phyloP scores from a whole-genome alignment of 1,140 invertebrate genomes.

The Meteorus sp. region DNA sequence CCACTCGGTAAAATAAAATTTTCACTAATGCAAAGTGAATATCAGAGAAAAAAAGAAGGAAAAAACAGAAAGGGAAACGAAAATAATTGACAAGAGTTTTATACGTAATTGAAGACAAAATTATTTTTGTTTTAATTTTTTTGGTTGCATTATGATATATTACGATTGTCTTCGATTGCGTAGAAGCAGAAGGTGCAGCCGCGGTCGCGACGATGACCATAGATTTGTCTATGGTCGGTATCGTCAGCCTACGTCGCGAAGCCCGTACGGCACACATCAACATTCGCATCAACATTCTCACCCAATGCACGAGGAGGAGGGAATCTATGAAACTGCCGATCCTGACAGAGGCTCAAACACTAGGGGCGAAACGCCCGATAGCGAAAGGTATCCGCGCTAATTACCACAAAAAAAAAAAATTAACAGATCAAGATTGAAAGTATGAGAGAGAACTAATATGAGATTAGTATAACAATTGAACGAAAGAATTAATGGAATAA shows the following conservation, averaged over 20 bases:
- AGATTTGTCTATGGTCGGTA: slow-evolving; percentile 81
- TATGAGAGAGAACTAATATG: background rate
- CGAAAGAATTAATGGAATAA: too few relatives aligned
- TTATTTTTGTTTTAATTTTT: too few relatives aligned
- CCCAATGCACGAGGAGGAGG: slow-evolving; percentile 76
- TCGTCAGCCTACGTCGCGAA: slow-evolving; percentile 71
- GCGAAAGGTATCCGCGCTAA: slow-evolving; percentile 72
- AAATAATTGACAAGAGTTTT: slow-evolving; percentile 22
- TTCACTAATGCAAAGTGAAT: background rate
- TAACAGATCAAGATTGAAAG: too few relatives aligned
- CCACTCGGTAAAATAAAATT: slow-evolving; percentile 12
- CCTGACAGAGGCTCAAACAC: slow-evolving; percentile 66
- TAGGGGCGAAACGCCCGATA: slow-evolving; percentile 76
- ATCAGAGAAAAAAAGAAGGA: slow-evolving; percentile 1
- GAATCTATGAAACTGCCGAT: slow-evolving; percentile 83
- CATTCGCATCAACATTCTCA: slow-evolving; percentile 58
- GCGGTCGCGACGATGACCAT: slow-evolving; percentile 63
- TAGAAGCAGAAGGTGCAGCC: slow-evolving; percentile 60
- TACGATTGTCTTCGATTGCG: slow-evolving; percentile 33
- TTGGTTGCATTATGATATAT: too few relatives aligned
- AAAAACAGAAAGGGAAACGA: slow-evolving; percentile 12
- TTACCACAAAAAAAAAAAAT: slow-evolving; percentile 20
- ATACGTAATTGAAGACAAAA: too few relatives aligned
- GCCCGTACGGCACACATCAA: slow-evolving; percentile 59
- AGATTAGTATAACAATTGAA: background rate